Evolutionary conservation across 1,140 invertebrate genomes (phyloP), one percentile per base, ranked within the genome.

Genomic region (Drosophila melanica): DNA sequence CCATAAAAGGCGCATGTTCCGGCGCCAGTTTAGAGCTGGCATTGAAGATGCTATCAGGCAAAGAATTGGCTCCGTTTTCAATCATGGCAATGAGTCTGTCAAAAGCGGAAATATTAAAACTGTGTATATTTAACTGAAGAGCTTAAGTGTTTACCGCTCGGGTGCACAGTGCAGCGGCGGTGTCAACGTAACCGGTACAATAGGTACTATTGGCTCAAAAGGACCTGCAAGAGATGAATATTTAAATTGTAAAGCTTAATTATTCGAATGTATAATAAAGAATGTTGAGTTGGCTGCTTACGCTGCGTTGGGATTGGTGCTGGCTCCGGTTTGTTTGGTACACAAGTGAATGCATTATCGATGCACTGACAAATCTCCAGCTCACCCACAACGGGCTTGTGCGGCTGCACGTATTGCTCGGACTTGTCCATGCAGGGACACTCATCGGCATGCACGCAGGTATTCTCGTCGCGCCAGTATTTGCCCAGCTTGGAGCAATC

Each of bases 351-450:
- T n/a, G 93, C 93, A 91, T 97, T 96, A 76, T 96, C 93, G 1
- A 96, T 91, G 77, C 96, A 97, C 75, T 97, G 96, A 75, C 96
- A 97, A 14, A 94, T 93, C 81, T 94, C 93, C 77, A 66, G 57
- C 20, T 90, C 85, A 3, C 64, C 73, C 0, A 86, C 41, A 16
- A 90, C 89, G 3, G 84, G 87, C 50, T 79, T 90, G 51, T 92
- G 90, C 0, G 90, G 90, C 57, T 90, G 81, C 1, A 97, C 92
- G 6, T 94, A 91, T 59, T 93, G 91, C 37, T 95, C 95, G 20
- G 94, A 90, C 9, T 93, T 91, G 20, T 95, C 94, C 33, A 93
- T 92, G 80, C 96, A 97, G 4, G 94, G 94, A 80, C 96, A 97
- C 63, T 96, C 95, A 30, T 93, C 92, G 3, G 93, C 79, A 5